Evolutionary conservation across 2,888 invertebrate genomes (phyloP).

Genomic region (Spodoptera exigua): DNA sequence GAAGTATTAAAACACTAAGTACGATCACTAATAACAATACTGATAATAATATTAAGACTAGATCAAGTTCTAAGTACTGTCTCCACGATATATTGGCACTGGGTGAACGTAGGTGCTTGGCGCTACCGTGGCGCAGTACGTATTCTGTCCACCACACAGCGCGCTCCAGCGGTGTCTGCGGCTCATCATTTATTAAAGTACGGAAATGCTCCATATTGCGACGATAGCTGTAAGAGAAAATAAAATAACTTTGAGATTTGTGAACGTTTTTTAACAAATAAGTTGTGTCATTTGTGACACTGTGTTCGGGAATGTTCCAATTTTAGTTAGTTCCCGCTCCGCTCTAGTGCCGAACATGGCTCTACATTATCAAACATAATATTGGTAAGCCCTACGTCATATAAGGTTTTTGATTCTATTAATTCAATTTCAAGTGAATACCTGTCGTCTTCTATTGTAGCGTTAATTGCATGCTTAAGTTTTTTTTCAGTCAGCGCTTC

Average conservation of each 20-base stretch:
- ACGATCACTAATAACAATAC: background rate
- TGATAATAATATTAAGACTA: conserved; percentile 31
- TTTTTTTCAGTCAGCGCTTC: conserved; percentile 61
- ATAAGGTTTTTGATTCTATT: no score
- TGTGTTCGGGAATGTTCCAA: no score
- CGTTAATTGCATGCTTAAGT: conserved; percentile 60
- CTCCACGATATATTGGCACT: conserved; percentile 60
- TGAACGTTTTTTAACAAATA: no score
- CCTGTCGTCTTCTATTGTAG: conserved; percentile 60
- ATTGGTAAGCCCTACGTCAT: no score
- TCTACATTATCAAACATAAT: no score
- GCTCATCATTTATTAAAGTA: conserved; percentile 29
- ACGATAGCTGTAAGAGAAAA: conserved; percentile 37
- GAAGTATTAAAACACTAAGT: background rate
- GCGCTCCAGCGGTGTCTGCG: conserved; percentile 61
- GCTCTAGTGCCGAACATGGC: no score
- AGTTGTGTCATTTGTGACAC: no score
- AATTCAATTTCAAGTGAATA: conserved; percentile 18
- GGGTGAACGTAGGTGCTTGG: conserved; percentile 73
- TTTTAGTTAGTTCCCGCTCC: no score
- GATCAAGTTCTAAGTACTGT: conserved; percentile 59
- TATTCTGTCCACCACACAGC: conserved; percentile 85
- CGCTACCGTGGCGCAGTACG: conserved; percentile 75
- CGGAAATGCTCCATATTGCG: conserved; percentile 28
- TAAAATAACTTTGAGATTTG: background rate